Conservation (phyloP, 2,888 invertebrate genomes). For the Nomada lathburiana region DNA sequence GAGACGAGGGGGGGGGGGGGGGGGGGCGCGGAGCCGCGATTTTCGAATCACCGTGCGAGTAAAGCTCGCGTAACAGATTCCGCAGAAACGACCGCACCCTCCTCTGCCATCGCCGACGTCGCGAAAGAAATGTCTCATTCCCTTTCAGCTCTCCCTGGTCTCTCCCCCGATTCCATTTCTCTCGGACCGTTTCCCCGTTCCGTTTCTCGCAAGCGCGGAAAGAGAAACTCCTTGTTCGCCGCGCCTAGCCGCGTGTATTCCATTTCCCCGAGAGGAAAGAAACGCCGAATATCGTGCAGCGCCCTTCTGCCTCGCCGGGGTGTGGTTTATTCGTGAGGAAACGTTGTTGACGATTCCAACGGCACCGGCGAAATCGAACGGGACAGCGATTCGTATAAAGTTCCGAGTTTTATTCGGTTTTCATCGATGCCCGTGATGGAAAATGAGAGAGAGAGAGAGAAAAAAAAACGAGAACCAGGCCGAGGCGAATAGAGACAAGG, state of each 20-base stretch:
- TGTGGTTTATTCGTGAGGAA: slow-evolving; percentile 10
- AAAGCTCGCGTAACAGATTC: not conserved
- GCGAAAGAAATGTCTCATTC: slow-evolving; percentile 54
- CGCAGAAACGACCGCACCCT: slow-evolving; percentile 3
- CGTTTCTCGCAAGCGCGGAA: slow-evolving; percentile 7
- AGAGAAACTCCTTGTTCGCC: slow-evolving; percentile 8
- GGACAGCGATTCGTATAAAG: slow-evolving; percentile 29
- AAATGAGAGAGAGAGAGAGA: not conserved
- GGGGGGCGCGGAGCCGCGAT: too few relatives aligned
- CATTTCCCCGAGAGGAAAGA: slow-evolving; percentile 4
- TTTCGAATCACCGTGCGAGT: too few relatives aligned
- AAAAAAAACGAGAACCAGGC: not conserved
- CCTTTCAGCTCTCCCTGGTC: not conserved
- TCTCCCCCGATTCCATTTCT: slow-evolving; percentile 16
- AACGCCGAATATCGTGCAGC: slow-evolving; percentile 12
- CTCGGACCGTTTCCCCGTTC: slow-evolving; percentile 6
- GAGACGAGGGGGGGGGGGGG: too few relatives aligned
- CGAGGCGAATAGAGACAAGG: slow-evolving; percentile 34
- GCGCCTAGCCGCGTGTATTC: slow-evolving; percentile 11
- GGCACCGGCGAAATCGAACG: slow-evolving; percentile 20
- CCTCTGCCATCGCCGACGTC: slow-evolving; percentile 28
- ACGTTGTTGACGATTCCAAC: slow-evolving; percentile 35
- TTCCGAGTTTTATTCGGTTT: slow-evolving; percentile 44
- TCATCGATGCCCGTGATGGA: slow-evolving; percentile 19
- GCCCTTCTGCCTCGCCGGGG: not conserved